A percentile compares a stretch with the other conserved stretches of the same genome.
Evolutionary conservation across 2,888 invertebrate species (phyloP).

Genomic region (Spisula subtruncata): DNA sequence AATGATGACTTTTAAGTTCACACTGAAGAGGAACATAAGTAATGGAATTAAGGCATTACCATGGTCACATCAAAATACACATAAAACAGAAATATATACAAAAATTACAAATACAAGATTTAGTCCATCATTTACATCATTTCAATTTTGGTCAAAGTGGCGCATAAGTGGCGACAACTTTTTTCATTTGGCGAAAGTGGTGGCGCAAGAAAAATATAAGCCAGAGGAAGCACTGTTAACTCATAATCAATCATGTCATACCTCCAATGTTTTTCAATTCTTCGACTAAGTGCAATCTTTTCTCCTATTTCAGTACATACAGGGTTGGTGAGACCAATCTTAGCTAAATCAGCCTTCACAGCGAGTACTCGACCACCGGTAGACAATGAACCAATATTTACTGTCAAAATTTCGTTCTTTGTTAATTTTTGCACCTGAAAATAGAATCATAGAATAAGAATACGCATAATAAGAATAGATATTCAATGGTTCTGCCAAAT

Average conservation of each 20-base stretch:
- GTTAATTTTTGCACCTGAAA: conserved; percentile 94
- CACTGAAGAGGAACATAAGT: too few species aligned
- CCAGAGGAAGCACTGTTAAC: too few species aligned
- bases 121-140: too few species aligned
- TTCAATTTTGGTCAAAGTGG: too few species aligned
- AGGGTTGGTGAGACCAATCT: conserved; percentile 98
- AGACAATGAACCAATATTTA: conserved; percentile 99
- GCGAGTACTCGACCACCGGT: conserved; percentile 98
- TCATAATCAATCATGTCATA: conserved; percentile 88
- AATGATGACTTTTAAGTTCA: too few species aligned
- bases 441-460: neutral
- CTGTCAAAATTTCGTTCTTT: conserved; percentile 96
- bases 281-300: conserved; percentile 99
- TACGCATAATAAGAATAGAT: neutral
- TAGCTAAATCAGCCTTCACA: conserved; percentile 98
- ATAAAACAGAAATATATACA: too few species aligned
- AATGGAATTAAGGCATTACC: too few species aligned
- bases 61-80: too few species aligned
- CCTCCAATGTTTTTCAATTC: conserved; percentile 99
- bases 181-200: too few species aligned
- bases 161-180: too few species aligned
- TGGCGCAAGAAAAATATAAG: too few species aligned
- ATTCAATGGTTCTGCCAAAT: neutral
- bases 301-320: conserved; percentile 99
- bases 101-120: too few species aligned